These are phyloP conservation scores for Ataeniobius toweri DNA, from an alignment of 2,797 vertebrate genomes.

Conservation along the genomic window DNA sequence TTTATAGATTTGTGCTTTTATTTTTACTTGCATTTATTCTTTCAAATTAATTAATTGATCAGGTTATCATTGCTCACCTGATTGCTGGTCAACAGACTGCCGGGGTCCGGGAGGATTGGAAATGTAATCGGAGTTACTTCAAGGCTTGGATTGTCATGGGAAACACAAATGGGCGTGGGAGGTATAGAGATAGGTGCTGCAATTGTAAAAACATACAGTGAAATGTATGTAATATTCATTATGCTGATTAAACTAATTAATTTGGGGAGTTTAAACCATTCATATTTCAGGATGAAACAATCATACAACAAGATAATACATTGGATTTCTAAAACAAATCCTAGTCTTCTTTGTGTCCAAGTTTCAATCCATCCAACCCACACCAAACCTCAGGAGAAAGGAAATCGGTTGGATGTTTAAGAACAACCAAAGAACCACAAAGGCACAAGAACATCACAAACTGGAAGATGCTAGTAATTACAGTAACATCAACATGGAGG, in stretches of 20 bases:
- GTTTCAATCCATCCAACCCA: neutral
- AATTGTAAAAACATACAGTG: slow-evolving; percentile 7
- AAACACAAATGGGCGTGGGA: slow-evolving; percentile 62
- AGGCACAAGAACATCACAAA: neutral
- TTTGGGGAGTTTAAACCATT: neutral
- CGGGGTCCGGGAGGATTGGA: slow-evolving; percentile 64
- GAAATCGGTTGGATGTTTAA: neutral
- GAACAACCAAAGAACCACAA: too few relatives aligned
- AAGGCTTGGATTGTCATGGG: slow-evolving; percentile 35
- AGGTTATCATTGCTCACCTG: slow-evolving; percentile 59
- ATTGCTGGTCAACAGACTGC: slow-evolving; percentile 41
- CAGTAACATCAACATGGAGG: neutral
- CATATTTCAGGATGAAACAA: neutral
- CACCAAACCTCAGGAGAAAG: neutral
- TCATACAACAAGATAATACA: neutral
- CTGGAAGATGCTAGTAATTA: neutral
- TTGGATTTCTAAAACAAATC: neutral
- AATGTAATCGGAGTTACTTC: slow-evolving; percentile 58
- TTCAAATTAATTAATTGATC: neutral
- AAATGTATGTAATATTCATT: slow-evolving; percentile 4
- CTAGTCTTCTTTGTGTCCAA: neutral
- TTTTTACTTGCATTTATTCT: neutral
- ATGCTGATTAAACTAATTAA: neutral
- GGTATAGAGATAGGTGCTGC: slow-evolving; percentile 67
- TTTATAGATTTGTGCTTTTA: neutral